Evolutionary conservation across 2,888 invertebrate genomes (phyloP).

Genomic region (Lamellibrachia columna): DNA sequence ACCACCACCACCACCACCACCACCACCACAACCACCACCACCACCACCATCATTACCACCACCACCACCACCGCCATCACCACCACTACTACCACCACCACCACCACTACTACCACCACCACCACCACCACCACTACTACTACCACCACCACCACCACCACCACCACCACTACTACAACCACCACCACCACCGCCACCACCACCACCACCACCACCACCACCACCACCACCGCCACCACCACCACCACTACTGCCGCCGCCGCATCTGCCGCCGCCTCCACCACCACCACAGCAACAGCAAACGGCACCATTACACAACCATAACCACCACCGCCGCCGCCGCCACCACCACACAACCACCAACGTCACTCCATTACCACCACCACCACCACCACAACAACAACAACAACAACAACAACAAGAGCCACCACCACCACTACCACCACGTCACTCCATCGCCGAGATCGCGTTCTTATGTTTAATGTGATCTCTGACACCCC

Average conservation of each 20-base stretch:
- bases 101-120: neutral
- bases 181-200: conserved; percentile 6
- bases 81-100: neutral
- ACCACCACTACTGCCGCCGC: neutral
- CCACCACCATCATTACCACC: neutral
- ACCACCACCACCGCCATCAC: neutral
- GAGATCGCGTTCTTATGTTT: too few relatives aligned
- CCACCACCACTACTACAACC: neutral
- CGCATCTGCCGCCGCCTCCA: neutral
- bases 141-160: neutral
- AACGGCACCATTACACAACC: neutral
- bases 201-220: neutral
- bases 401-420: neutral
- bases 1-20: conserved; percentile 1
- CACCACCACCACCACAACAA: neutral
- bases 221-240: neutral
- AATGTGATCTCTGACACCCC: neutral
- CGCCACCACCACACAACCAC: neutral
- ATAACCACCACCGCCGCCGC: neutral
- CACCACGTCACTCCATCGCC: neutral
- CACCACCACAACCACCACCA: neutral
- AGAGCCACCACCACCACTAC: neutral
- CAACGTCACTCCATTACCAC: neutral
- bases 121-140: neutral
- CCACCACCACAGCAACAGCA: neutral